These are phyloP conservation scores for Bombus pyrosoma DNA, from an alignment of 1,140 invertebrate genomes.

Conservation along the genomic window DNA sequence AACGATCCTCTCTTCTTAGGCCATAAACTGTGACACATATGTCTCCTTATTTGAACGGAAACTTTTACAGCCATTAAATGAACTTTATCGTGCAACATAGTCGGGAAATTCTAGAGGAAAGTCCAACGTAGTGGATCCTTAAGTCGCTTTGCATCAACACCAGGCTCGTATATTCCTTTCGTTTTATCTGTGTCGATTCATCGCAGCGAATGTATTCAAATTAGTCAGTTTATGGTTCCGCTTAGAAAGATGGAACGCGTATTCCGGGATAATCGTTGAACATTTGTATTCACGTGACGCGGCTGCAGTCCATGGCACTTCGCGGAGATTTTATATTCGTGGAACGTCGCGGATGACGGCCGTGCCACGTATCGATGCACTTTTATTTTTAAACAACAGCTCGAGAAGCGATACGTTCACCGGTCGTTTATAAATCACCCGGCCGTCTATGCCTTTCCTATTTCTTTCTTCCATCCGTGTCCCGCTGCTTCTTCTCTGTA, in stretches of 20 bases:
- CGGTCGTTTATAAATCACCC: too few relatives aligned
- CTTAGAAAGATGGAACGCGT: slow-evolving; percentile 59
- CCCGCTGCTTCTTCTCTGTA: neutral
- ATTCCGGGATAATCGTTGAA: slow-evolving; percentile 50
- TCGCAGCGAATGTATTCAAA: slow-evolving; percentile 58
- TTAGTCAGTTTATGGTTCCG: slow-evolving; percentile 66
- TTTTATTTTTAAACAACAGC: slow-evolving; percentile 66
- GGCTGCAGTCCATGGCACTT: slow-evolving; percentile 31
- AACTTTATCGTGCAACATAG: neutral
- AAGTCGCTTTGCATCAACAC: neutral
- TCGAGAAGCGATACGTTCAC: slow-evolving; percentile 52
- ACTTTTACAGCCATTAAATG: neutral
- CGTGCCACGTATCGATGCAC: slow-evolving; percentile 62
- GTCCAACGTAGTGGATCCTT: neutral
- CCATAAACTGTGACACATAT: too few relatives aligned
- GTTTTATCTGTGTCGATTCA: neutral
- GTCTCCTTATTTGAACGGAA: neutral
- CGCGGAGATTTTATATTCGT: slow-evolving; percentile 69
- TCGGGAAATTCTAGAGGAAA: too few relatives aligned
- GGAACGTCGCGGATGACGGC: slow-evolving; percentile 62
- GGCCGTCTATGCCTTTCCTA: slow-evolving; percentile 7
- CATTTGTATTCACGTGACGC: slow-evolving; percentile 67
- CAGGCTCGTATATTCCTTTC: neutral
- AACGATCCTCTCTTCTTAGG: too few relatives aligned
- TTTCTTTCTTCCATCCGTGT: neutral